Evolutionary conservation across 2,113 vertebrate genomes (phyloP).

Genomic region (Oreochromis tanganicae): DNA sequence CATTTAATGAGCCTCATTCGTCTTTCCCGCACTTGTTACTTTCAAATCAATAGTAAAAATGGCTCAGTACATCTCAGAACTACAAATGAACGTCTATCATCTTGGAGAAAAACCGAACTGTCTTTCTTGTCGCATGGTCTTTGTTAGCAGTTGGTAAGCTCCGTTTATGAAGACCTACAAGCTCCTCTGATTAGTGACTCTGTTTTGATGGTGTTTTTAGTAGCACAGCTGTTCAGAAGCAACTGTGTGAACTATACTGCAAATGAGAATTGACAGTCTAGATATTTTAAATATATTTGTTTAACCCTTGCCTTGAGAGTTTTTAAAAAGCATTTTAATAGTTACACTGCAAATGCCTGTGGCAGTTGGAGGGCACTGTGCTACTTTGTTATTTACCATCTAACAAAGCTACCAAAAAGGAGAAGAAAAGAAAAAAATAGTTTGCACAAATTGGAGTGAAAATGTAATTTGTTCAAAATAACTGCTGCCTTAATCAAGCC

Average conservation of each 20-base stretch:
- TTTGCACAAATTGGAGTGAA: neutral
- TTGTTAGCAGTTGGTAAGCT: neutral
- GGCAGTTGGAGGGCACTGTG: neutral
- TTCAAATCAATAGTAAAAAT: neutral
- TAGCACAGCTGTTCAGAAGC: neutral
- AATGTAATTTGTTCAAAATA: neutral
- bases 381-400: neutral
- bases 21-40: neutral
- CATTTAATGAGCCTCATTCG: neutral
- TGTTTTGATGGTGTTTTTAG: neutral
- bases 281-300: neutral
- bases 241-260: neutral
- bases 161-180: neutral
- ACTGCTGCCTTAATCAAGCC: neutral
- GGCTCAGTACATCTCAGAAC: neutral
- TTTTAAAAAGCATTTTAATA: rapidly evolving
- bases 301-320: neutral
- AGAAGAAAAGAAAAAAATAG: neutral
- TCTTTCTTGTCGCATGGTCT: neutral
- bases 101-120: neutral
- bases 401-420: neutral
- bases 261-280: neutral
- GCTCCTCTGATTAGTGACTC: neutral
- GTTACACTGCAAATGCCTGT: neutral
- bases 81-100: neutral